These are phyloP conservation scores for Copsychus sechellarum DNA, from an alignment of 2,113 vertebrate genomes.

Conservation along the genomic window DNA sequence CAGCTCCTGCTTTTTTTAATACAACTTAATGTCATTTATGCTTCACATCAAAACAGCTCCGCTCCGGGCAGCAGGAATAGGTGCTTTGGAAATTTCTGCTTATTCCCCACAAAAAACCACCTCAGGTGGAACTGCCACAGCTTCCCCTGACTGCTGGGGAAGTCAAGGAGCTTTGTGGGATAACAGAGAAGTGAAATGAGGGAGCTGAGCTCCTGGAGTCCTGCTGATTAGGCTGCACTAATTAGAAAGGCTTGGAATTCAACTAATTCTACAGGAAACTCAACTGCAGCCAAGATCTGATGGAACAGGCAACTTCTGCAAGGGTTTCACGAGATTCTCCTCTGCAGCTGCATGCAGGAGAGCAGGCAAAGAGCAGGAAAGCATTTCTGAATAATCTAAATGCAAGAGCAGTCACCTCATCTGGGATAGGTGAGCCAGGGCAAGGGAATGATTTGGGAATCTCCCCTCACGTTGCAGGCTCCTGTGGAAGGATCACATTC, in stretches of 20 bases:
- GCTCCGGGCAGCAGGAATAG: background rate
- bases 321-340: background rate
- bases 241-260: background rate
- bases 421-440: background rate
- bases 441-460: background rate
- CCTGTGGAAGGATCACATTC: background rate
- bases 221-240: background rate
- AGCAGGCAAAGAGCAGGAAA: background rate
- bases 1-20: slow-evolving; percentile 24
- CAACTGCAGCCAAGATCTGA: background rate
- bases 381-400: background rate
- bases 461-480: background rate
- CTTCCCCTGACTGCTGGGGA: background rate
- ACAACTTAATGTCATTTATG: background rate
- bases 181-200: fast-evolving
- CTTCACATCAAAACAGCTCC: background rate
- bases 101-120: background rate
- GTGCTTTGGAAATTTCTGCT: background rate
- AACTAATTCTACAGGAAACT: background rate
- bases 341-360: background rate
- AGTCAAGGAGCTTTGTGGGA: background rate
- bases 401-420: background rate
- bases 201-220: background rate
- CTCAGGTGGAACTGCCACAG: background rate
- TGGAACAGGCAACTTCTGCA: background rate